These are phyloP conservation scores for Malurus leucopterus DNA, from an alignment of 2,797 vertebrate species.

Conservation along the genomic window DNA sequence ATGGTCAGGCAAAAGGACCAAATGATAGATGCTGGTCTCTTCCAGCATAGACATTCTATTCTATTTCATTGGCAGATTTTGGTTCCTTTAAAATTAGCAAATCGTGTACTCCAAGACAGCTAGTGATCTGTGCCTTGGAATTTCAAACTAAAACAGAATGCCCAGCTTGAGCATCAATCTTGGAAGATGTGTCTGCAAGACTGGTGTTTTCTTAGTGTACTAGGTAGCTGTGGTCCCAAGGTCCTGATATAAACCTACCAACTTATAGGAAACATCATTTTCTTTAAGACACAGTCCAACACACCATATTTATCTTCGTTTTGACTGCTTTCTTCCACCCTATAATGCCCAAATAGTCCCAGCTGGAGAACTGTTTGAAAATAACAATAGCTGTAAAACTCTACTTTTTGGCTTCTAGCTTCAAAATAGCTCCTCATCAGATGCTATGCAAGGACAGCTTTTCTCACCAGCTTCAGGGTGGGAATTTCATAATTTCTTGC, in stretches of 20 bases:
- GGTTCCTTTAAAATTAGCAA: background rate
- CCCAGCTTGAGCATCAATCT: background rate
- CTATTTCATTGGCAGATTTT: background rate
- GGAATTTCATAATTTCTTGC: background rate
- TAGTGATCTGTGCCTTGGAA: background rate
- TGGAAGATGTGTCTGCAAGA: background rate
- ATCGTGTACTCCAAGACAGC: background rate
- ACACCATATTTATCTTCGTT: background rate
- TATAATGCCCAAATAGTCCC: background rate
- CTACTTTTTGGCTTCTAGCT: background rate
- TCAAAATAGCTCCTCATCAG: background rate
- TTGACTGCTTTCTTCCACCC: background rate
- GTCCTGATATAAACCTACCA: background rate
- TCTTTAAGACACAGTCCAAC: background rate
- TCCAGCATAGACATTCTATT: background rate
- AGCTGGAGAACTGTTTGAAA: background rate
- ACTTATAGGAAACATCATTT: background rate
- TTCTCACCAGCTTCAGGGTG: background rate
- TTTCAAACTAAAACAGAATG: background rate
- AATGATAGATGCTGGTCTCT: background rate
- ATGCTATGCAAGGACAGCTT: background rate
- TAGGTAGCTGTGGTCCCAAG: rapidly evolving
- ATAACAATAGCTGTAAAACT: background rate
- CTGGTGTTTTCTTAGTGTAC: background rate
- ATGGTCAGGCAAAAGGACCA: background rate